Evolutionary conservation across 1,140 invertebrate species (phyloP), one percentile per base, ranked within the genome.

Genomic region (Drosophila burlai): DNA sequence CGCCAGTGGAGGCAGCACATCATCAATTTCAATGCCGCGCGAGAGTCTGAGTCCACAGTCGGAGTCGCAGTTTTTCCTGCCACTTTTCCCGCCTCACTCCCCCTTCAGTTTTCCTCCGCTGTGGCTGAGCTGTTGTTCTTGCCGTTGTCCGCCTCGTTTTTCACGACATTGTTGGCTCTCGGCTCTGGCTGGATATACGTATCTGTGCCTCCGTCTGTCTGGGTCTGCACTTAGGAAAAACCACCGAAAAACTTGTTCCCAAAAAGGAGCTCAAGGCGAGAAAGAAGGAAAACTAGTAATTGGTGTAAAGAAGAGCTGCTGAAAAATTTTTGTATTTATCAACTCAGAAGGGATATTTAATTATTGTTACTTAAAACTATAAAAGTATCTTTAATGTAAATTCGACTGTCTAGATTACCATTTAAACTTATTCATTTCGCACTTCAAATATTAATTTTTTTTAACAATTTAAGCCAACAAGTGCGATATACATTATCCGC

Each of bases 11-110:
- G 57, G 62, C 71, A 81, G 58, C 62, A 72, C 85, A 89, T 87
- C 84, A 87, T 87, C 84, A 87, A 87, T 87, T 87, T 89, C 84
- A 84, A 81, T 87, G 84, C 83, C 84, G 84, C 81, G 74, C 80
- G 15, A 84, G 80, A 77, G 64, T 67, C 72, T 57, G 54, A 40
- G 77, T 73, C 67, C 80, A 68, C 62, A 81, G 80, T 71, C 65
- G 54, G 16, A 45, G 46, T 40, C 31, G 58, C 52, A 52, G 40
- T 18, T 66, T 66, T 66, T 66, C 58, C 63, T 66, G 38, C 58
- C 24, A 57, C 38, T 64, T 67, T 54, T 71, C 49, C 18, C 42
- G 40, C 47, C 15, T 5, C 15, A 24, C 18, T 31, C 47, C 21
- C 7, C n/a, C 18, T 7, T 8, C 18, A 4, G 26, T 64, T 63